phyloP scores from a whole-genome alignment of 2,888 invertebrate genomes.

The Cartodere bifasciata region DNA sequence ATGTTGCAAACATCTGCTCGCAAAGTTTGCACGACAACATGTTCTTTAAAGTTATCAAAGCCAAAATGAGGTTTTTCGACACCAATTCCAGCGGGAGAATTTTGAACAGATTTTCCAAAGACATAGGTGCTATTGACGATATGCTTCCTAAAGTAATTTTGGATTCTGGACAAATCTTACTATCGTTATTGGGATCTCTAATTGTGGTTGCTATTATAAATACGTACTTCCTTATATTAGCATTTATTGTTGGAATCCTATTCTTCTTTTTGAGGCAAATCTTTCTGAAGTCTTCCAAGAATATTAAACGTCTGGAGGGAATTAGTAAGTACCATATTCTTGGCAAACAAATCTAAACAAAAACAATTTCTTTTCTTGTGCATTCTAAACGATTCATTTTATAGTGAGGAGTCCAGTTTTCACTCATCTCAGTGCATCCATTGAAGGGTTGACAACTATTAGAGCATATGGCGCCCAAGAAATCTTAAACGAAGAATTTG shows the following conservation, averaged over 20 bases:
- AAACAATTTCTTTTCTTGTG: slow-evolving; percentile 7
- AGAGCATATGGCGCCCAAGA: slow-evolving; percentile 60
- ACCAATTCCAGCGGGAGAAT: slow-evolving; percentile 67
- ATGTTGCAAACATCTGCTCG: slow-evolving; percentile 48
- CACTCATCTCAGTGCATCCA: slow-evolving; percentile 64
- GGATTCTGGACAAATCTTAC: slow-evolving; percentile 38
- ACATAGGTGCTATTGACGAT: slow-evolving; percentile 64
- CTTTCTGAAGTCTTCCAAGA: slow-evolving; percentile 52
- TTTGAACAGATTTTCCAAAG: slow-evolving; percentile 65
- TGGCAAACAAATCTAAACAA: too few species aligned
- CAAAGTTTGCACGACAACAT: slow-evolving; percentile 53
- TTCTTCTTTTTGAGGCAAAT: slow-evolving; percentile 22
- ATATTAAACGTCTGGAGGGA: slow-evolving; percentile 50
- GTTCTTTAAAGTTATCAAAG: slow-evolving; percentile 42
- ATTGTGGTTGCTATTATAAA: slow-evolving; percentile 36
- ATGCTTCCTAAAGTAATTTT: slow-evolving; percentile 48
- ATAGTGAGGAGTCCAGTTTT: slow-evolving; percentile 70
- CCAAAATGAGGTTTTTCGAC: slow-evolving; percentile 60
- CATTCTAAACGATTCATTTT: slow-evolving; percentile 1
- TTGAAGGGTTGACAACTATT: slow-evolving; percentile 70
- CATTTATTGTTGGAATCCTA: slow-evolving; percentile 2
- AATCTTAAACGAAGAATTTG: slow-evolving; percentile 44
- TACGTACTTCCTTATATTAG: slow-evolving; percentile 34
- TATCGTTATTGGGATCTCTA: too few species aligned
- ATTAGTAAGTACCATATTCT: slow-evolving; percentile 44